Base-by-base conservation (phyloP, 2,113 vertebrate species). In the Eclectus roratus region DNA sequence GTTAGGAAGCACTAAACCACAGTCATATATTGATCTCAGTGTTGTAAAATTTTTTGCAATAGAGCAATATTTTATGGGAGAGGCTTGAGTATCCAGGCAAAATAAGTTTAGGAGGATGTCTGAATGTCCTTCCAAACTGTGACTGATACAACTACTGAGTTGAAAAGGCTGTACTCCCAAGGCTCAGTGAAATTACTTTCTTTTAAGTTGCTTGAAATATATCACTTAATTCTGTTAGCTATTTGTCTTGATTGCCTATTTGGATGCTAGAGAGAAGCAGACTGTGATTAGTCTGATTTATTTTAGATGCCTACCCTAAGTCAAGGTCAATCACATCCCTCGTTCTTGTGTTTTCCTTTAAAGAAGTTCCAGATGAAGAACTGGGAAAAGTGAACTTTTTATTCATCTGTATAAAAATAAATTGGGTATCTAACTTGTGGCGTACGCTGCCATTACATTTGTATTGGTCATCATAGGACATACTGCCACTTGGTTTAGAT, bases 241-340 rank as follows among this genome's bases (percentile, higher is more conserved):
- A 39, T 73, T 70, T 96, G 72, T 58, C 86, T 89, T 96, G 95
- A 95, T 94, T 97, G 86, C 91, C 86, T 93, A 44, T 92, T 94
- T 93, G 86, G 89, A 91, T 92, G 43, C 85, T 64, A 47, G 86
- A 70, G 24, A 83, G 85, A 74, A 81, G 56, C 77, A 86, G 80
- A 28, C 69, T 92, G 61, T 91, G 91, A 95, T 96, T 95, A 96
- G 93, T 85, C 89, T 94, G 77, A 66, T 89, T 94, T 95, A 91
- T 91, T 95, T 96, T 89, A 94, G 72, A 79, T 68, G 39, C 35
- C 43, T 93, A 63, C 69, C 41, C 28, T 85, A 88, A 94, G 85
- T 90, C 94, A 94, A 96, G 92, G 95, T 94, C 94, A 95, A 91
- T 91, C 69, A 84, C 39, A 25, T 78, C 14, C 49, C 24, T 92